Evolutionary conservation across 1,140 invertebrate species (phyloP).

Genomic region (Lordiphosa collinella): DNA sequence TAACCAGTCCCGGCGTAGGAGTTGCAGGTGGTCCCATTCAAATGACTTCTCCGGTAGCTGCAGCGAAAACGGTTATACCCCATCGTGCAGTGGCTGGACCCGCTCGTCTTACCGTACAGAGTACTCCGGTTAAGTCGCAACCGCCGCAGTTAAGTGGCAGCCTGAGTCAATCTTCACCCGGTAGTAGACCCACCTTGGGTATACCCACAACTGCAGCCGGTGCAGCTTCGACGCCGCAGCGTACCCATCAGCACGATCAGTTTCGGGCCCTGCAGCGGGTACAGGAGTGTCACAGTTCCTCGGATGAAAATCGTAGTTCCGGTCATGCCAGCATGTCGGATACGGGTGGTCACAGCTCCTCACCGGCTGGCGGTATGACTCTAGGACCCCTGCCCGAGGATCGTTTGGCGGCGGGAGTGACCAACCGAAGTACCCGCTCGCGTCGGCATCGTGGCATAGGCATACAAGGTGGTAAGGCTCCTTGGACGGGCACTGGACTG

Average conservation of each 20-base stretch:
- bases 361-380: slow-evolving; percentile 80
- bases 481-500: slow-evolving; percentile 88
- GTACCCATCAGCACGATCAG: slow-evolving; percentile 73
- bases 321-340: slow-evolving; percentile 96
- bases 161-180: slow-evolving; percentile 59
- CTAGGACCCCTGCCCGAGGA: slow-evolving; percentile 83
- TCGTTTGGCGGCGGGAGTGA: slow-evolving; percentile 85
- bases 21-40: slow-evolving; percentile 7
- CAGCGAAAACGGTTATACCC: slow-evolving; percentile 46
- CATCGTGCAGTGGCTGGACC: slow-evolving; percentile 67
- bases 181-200: slow-evolving; percentile 42
- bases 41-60: slow-evolving; percentile 18
- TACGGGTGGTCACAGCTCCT: slow-evolving; percentile 86
- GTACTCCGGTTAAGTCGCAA: slow-evolving; percentile 83
- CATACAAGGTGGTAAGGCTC: slow-evolving; percentile 84
- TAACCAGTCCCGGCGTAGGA: slow-evolving; percentile 20
- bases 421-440: slow-evolving; percentile 81
- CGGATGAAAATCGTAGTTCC: slow-evolving; percentile 92
- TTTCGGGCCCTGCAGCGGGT: slow-evolving; percentile 79
- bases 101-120: slow-evolving; percentile 80
- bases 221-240: slow-evolving; percentile 8
- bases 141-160: slow-evolving; percentile 82
- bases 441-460: slow-evolving; percentile 81
- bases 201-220: slow-evolving; percentile 38
- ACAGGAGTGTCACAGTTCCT: slow-evolving; percentile 92